phyloP scores from a whole-genome alignment of 1,140 invertebrate species.

The Aradophagus sp. region DNA sequence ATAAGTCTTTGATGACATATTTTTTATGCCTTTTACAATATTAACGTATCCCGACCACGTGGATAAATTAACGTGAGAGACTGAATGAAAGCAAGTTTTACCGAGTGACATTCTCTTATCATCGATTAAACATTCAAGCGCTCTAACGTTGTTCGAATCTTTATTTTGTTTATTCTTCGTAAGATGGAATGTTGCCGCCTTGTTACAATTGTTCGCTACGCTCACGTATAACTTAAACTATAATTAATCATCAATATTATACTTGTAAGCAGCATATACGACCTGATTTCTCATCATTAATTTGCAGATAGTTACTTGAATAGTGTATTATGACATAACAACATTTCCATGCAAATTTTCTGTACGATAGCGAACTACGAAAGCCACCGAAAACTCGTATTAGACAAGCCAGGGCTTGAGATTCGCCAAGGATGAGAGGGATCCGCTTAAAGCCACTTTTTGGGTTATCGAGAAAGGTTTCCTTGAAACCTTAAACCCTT shows the following conservation, averaged over 20 bases:
- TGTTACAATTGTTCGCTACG: too few relatives aligned
- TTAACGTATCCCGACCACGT: too few relatives aligned
- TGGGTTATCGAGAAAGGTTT: conserved; percentile 66
- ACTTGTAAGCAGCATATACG: conserved; percentile 43
- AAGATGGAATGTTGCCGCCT: background rate
- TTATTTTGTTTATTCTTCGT: background rate
- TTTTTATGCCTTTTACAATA: background rate
- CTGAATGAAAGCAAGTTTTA: conserved; percentile 53
- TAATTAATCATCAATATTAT: conserved; percentile 11
- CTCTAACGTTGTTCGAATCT: too few relatives aligned
- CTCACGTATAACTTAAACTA: conserved; percentile 5
- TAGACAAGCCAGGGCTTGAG: conserved; percentile 70
- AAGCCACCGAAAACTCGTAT: conserved; percentile 68
- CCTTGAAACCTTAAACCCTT: conserved; percentile 73
- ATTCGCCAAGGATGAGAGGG: conserved; percentile 66
- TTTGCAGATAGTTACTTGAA: conserved; percentile 40
- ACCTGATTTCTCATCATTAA: conserved; percentile 40
- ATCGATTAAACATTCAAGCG: too few relatives aligned
- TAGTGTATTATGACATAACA: conserved; percentile 48
- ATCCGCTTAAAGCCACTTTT: conserved; percentile 70
- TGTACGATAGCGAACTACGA: conserved; percentile 51
- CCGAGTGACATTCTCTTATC: background rate
- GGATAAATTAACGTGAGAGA: too few relatives aligned
- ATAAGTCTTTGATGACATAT: conserved; percentile 6
- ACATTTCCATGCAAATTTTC: conserved; percentile 57